phyloP scores from a whole-genome alignment of 2,888 invertebrate species.

The Caenorhabditis sulstoni region DNA sequence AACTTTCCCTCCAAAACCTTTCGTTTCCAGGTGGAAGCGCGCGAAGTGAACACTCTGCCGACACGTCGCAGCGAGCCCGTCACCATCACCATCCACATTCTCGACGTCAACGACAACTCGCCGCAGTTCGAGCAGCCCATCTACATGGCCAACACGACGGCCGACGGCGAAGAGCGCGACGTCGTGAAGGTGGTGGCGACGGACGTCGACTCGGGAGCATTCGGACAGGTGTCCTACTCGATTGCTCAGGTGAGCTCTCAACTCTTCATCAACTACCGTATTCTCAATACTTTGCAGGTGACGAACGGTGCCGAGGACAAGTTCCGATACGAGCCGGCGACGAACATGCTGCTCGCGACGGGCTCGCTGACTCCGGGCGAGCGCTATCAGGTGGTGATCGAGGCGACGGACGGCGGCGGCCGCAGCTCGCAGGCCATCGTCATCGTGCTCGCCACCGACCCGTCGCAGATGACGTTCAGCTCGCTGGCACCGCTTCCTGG shows the following conservation, averaged over 20 bases:
- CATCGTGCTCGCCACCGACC: slow-evolving; percentile 65
- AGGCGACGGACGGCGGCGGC: slow-evolving; percentile 74
- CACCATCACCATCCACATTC: slow-evolving; percentile 78
- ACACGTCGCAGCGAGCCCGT: slow-evolving; percentile 76
- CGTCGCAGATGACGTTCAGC: slow-evolving; percentile 26
- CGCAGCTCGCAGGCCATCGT: slow-evolving; percentile 66
- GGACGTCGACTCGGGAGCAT: slow-evolving; percentile 75
- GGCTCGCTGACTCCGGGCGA: slow-evolving; percentile 74
- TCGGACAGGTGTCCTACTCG: slow-evolving; percentile 71
- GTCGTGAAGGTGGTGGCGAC: slow-evolving; percentile 69
- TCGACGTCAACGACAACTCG: slow-evolving; percentile 78
- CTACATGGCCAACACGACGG: slow-evolving; percentile 77
- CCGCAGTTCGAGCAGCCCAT: slow-evolving; percentile 76
- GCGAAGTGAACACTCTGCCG: slow-evolving; percentile 80
- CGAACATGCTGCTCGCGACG: slow-evolving; percentile 72
- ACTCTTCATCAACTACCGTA: too few species aligned
- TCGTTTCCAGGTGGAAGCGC: slow-evolving; percentile 74
- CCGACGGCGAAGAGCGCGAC: slow-evolving; percentile 64
- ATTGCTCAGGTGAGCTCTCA: slow-evolving; percentile 68
- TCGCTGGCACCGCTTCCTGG: slow-evolving; percentile 60
- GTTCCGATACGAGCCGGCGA: slow-evolving; percentile 77
- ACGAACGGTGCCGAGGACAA: slow-evolving; percentile 73
- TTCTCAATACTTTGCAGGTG: slow-evolving; percentile 62
- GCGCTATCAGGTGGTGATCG: slow-evolving; percentile 75
- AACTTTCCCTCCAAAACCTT: slow-evolving; percentile 8